Evolutionary conservation across 2,797 vertebrate species (phyloP), one percentile per base, ranked within the genome.

Genomic region (Lepidocolaptes lacrymiger): DNA sequence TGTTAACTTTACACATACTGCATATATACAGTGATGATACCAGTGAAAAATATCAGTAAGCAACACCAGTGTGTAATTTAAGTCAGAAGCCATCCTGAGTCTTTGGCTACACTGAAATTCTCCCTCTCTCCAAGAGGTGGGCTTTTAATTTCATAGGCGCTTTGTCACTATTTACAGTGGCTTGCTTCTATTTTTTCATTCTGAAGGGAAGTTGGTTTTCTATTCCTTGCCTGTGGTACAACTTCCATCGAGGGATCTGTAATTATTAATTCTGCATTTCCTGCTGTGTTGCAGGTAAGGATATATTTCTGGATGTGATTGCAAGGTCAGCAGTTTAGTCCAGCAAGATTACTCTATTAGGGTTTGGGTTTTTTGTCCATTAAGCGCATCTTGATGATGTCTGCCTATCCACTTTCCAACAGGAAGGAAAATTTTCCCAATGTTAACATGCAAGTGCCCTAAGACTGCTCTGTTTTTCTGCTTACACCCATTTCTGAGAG

Each of bases 241-340:
- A 34, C 87, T 96, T 97, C 63, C 63, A 78, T 62, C 22, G 22
- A 86, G 39, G 52, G n/a, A 92, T 24, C 66, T 95, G 94, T 88
- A 96, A 93, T 94, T 95, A 97, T 93, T 96, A 96, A 97, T 69
- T 92, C 67, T 19, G 41, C 26, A 73, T 88, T 89, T 97, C 91
- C 93, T 79, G 63, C 79, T 94, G 79, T 51, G 72, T 58, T 74
- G 66, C 21, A 87, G 30, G 81, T 91, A 54, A 89, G 51, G 79
- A 77, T 32, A 19, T 69, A 85, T 87, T 92, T 95, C 79, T 82
- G 34, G 63, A 91, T 83, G 48, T 61, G 36, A 37, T 13, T 55
- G 27, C 46, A 58, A 61, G 15, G 8, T 82, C 55, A 81, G 39
- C n/a, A 44, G 49, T 56, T 85, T 39, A 43, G 18, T 48, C 24